phyloP scores from a whole-genome alignment of 2,797 vertebrate species.

The Malurus leucopterus region DNA sequence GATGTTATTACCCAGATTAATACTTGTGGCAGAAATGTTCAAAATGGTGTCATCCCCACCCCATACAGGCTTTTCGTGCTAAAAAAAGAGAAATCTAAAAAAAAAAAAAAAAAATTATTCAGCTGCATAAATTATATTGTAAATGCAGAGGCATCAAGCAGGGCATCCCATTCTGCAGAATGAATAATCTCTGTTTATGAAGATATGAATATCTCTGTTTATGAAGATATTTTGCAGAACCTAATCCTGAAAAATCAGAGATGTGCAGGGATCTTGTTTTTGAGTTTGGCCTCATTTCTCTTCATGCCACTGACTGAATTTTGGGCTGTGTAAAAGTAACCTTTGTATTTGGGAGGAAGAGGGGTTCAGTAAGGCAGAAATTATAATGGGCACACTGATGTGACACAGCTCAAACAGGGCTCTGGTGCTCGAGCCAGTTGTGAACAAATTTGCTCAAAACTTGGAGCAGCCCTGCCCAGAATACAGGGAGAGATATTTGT shows the following conservation, averaged over 20 bases:
- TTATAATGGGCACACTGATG: neutral
- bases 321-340: neutral
- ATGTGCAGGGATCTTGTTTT: neutral
- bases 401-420: neutral
- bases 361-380: neutral
- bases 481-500: neutral
- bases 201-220: neutral
- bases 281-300: neutral
- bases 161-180: neutral
- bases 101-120: neutral
- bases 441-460: neutral
- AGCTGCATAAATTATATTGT: neutral
- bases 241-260: neutral
- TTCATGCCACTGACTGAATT: neutral
- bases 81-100: neutral
- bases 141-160: neutral
- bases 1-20: neutral
- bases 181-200: neutral
- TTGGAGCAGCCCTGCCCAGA: neutral
- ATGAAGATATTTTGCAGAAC: neutral
- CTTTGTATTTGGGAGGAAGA: neutral
- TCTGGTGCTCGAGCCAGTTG: neutral
- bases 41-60: neutral
- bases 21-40: neutral
- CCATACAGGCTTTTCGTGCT: neutral